Evolutionary conservation across 2,797 vertebrate species (phyloP).

Genomic region (Poecilia picta): DNA sequence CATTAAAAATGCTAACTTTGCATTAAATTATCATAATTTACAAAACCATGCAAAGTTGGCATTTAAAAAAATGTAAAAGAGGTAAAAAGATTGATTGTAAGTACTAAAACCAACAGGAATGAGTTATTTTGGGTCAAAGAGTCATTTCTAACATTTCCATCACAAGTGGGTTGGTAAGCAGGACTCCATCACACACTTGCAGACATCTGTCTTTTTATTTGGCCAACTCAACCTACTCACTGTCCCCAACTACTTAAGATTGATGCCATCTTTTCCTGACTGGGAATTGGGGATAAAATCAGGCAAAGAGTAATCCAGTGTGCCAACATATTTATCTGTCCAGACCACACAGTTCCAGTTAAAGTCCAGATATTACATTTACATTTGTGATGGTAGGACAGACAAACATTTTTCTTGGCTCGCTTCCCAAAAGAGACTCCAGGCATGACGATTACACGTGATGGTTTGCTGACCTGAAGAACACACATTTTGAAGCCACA

Average conservation of each 20-base stretch:
- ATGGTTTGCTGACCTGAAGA: not conserved
- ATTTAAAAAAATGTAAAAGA: too few species aligned
- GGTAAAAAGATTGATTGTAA: too few species aligned
- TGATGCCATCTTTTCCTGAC: not conserved
- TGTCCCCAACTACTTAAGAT: not conserved
- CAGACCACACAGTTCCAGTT: not conserved
- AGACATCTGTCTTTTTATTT: not conserved
- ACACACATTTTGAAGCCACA: not conserved
- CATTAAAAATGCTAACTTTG: too few species aligned
- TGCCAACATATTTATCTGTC: not conserved
- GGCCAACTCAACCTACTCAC: not conserved
- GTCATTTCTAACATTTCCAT: too few species aligned
- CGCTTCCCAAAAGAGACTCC: not conserved
- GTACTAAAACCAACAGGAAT: too few species aligned
- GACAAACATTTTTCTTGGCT: not conserved
- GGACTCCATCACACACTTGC: not conserved
- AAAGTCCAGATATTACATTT: not conserved
- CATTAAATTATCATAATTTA: too few species aligned
- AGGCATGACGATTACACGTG: not conserved
- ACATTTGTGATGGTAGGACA: not conserved
- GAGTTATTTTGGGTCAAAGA: too few species aligned
- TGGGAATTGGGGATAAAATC: not conserved
- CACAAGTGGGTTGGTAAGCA: not conserved
- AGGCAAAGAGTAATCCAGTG: not conserved
- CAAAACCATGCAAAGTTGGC: too few species aligned